Conservation (phyloP, 2,113 vertebrate genomes). For the Cranoglanis bouderius region DNA sequence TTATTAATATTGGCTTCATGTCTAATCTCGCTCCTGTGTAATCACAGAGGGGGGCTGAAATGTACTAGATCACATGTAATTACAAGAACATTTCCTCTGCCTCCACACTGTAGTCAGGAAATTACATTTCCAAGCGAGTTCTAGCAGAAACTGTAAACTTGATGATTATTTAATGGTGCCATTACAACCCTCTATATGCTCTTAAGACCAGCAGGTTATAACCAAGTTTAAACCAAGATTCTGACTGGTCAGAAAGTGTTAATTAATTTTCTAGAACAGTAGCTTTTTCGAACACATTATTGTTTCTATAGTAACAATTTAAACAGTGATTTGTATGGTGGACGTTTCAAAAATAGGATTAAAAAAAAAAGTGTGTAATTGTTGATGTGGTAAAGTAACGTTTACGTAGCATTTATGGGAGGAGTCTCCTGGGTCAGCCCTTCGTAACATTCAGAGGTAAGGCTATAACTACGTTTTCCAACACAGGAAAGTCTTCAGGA, state of each 20-base stretch:
- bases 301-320: background rate
- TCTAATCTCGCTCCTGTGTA: background rate
- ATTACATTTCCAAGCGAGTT: background rate
- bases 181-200: background rate
- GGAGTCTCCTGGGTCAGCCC: background rate
- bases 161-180: background rate
- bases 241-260: background rate
- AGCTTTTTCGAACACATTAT: background rate
- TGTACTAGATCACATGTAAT: conserved; percentile 13
- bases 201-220: background rate
- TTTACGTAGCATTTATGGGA: background rate
- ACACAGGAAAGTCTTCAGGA: background rate
- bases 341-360: background rate
- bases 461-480: background rate
- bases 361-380: background rate
- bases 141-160: background rate
- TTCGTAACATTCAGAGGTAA: background rate
- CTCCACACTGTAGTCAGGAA: background rate
- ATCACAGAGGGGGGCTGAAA: background rate
- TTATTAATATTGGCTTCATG: background rate
- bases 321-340: background rate
- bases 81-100: conserved; percentile 15
- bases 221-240: background rate
- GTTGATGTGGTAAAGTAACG: background rate
- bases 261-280: background rate